These are phyloP conservation scores for Patella ulyssiponensis DNA, from an alignment of 2,888 invertebrate genomes.

Conservation along the genomic window DNA sequence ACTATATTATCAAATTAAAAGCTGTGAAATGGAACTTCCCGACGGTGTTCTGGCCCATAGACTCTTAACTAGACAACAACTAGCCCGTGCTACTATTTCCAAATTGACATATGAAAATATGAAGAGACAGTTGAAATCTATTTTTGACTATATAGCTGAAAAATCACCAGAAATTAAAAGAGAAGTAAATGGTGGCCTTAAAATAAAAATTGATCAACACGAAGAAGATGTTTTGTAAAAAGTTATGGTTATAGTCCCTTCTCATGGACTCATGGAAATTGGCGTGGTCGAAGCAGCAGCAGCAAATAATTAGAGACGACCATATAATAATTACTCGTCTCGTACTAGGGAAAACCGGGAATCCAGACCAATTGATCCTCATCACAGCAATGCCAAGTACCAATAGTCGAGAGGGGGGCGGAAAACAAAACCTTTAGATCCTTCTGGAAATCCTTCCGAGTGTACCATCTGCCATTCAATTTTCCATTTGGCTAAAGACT, in stretches of 20 bases:
- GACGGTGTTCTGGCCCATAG: constrained; percentile 1
- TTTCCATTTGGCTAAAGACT: too few species aligned
- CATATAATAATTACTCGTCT: too few species aligned
- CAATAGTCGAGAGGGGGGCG: too few species aligned
- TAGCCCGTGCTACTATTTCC: background rate
- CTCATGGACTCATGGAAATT: background rate
- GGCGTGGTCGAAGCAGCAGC: background rate
- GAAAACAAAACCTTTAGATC: too few species aligned
- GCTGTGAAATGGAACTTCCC: background rate
- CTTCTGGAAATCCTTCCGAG: too few species aligned
- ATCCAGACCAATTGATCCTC: background rate
- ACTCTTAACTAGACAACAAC: background rate
- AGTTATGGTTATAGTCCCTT: background rate
- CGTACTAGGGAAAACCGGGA: too few species aligned
- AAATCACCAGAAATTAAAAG: background rate
- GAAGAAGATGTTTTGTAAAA: background rate
- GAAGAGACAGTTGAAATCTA: background rate
- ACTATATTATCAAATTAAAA: background rate
- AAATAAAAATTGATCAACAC: background rate
- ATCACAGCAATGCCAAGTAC: background rate
- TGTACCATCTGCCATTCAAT: too few species aligned
- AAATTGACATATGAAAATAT: background rate
- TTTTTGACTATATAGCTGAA: background rate
- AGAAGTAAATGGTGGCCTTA: background rate
- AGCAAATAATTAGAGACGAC: too few species aligned